These are phyloP conservation scores for Icerya purchasi DNA, from an alignment of 2,888 invertebrate genomes.

Conservation along the genomic window DNA sequence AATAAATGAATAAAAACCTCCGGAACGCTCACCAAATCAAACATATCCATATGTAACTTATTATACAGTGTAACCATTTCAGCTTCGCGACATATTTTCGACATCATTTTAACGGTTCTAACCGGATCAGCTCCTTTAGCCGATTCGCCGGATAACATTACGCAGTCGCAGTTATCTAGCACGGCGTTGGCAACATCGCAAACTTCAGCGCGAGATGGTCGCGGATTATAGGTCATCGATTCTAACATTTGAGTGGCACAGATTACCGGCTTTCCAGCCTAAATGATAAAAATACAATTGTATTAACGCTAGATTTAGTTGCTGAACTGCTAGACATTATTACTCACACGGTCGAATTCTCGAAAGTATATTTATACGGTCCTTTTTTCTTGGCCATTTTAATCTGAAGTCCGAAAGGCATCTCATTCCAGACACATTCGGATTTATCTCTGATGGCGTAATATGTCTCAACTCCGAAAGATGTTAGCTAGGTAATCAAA, in stretches of 20 bases:
- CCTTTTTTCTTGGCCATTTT: no score
- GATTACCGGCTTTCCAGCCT: conserved; percentile 85
- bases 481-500: no score
- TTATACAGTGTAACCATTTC: conserved; percentile 88
- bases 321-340: no score
- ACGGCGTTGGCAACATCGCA: conserved; percentile 96
- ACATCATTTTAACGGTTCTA: conserved; percentile 73
- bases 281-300: conserved; percentile 16
- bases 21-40: conserved; percentile 26
- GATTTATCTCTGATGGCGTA: no score
- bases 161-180: conserved; percentile 90
- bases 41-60: conserved; percentile 65
- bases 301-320: no score
- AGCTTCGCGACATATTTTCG: conserved; percentile 85
- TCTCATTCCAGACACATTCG: no score
- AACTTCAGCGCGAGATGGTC: conserved; percentile 85
- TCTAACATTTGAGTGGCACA: conserved; percentile 98
- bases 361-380: background rate
- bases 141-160: conserved; percentile 97
- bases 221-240: conserved; percentile 91
- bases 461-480: no score
- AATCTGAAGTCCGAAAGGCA: no score
- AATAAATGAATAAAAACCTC: background rate
- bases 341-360: background rate
- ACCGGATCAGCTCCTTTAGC: conserved; percentile 92